Base-by-base conservation (phyloP, 2,113 vertebrate species). In the Cryptomyrus ogoouensis region DNA sequence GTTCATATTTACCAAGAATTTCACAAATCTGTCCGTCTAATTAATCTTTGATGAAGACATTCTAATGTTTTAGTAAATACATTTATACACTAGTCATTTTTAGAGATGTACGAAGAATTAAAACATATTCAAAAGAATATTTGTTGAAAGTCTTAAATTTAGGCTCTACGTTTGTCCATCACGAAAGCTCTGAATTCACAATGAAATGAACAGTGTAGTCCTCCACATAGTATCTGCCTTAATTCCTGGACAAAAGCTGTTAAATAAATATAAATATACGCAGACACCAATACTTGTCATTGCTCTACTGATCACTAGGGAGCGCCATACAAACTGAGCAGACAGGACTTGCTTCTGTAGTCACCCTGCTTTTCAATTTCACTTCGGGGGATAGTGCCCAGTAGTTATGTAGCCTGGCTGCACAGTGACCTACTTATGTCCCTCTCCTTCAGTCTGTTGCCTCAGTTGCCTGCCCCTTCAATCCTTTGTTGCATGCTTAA, bases 341-440 rank as follows among this genome's bases (percentile, higher is more conserved):
- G 85, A 52, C 13, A 35, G 6, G 1, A 44, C 56, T 35, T 19
- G 56, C n/a, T 52, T 49, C 44, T 58, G 21, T 39, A 44, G 17
- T 42, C 53, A 49, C 52, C 21, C 31, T 8, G 1, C 6, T 35
- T n/a, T 74, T 53, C 74, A 5, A 24, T 83, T 50, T 58, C 24
- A 6, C 50, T 74, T 44, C 58, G 27, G 91, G 86, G 91, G 92
- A 35, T 39, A 91, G 90, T 91, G 91, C 92, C 92, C 93, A 24
- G 15, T 90, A 93, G 93, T 89, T 91, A 91, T 89, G 89, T 39
- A 91, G 91, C 88, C 91, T 89, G 91, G 90, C 88, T 94, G 91
- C 90, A 91, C 91, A 31, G 66, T 95, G 94, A 96, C 94, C 95
- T 95, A 94, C 93, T 95, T 96, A 94, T 91, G 91, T 93, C 84